phyloP scores from a whole-genome alignment of 2,113 vertebrate species.

The Columba janthina region DNA sequence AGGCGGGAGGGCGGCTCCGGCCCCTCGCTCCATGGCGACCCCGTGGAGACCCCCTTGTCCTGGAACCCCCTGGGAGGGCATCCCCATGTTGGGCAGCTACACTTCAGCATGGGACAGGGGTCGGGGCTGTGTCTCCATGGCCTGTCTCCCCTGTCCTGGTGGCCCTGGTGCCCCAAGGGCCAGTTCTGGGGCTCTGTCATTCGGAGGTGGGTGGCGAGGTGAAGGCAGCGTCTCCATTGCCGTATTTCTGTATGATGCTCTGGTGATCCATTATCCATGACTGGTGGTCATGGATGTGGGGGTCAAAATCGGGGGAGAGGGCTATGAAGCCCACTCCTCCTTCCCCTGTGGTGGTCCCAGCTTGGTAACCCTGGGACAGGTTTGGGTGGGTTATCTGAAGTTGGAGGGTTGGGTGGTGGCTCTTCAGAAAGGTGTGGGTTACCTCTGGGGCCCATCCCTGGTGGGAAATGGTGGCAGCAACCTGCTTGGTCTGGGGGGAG shows the following conservation, averaged over 20 bases:
- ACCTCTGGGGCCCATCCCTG: accelerated
- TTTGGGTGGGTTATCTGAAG: not conserved
- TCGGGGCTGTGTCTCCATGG: accelerated
- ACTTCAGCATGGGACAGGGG: not conserved
- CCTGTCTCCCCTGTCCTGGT: accelerated
- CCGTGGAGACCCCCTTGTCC: accelerated
- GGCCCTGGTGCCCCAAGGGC: not conserved
- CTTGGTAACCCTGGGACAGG: accelerated
- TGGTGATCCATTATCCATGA: accelerated
- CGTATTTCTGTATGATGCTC: accelerated
- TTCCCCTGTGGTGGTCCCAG: accelerated
- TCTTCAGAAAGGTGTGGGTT: not conserved
- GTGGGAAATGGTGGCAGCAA: not conserved
- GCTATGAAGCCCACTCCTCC: accelerated
- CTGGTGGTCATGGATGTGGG: accelerated
- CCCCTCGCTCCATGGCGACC: accelerated
- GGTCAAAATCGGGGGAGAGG: not conserved
- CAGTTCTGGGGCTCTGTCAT: not conserved
- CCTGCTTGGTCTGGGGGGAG: not conserved
- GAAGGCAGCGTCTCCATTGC: not conserved
- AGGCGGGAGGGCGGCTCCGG: not conserved
- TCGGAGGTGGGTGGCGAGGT: not conserved
- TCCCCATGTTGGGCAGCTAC: accelerated
- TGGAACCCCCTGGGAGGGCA: accelerated
- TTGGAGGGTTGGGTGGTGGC: accelerated